Base-by-base conservation (phyloP, 2,888 invertebrate species). In the Dryocosmus kuriphilus region DNA sequence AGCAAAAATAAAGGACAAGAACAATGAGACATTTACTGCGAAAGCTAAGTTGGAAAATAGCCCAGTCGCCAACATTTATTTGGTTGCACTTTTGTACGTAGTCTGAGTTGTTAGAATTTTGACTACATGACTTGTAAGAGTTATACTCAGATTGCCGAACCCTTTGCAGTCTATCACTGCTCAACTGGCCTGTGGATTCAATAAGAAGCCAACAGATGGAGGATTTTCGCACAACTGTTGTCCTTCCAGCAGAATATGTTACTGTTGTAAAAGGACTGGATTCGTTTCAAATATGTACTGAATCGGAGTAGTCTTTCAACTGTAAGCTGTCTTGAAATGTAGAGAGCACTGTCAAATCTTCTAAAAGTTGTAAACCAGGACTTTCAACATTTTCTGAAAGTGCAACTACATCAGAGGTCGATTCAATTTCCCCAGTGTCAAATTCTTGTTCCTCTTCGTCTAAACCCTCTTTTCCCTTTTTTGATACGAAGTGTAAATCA, bases 161-260 rank as follows among this genome's bases (percentile, higher is more conserved):
- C 27, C 30, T 61, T 19, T 61, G 60, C 16, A 61, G 16, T 22
- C 60, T 24, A 19, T 79, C 75, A 55, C 75, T 75, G 38, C 77
- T 79, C 24, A 79, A 16, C 51, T 65, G 74, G 24, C 14, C 19
- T 16, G 16, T 65, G 3, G 8, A 35, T 51, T 67, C 51, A 55
- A 74, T 76, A 24, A 55, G 27, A 22, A 57, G 8, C 76, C 76
- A 79, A 74, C 75, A 76, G 22, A 73, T 55, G 5, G 63, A 65
- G 9, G 75, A 77, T 55, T 79, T 79, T 71, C 77, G 41, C 7
- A 75, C 77, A 30, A 77, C 55, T 9, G 55, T 57, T 38, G 11
- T 38, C 51, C 73, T 63, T 22, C 55, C 73, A 27, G 38, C 16
- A 51, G 55, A 73, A 46, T 73, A 24, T 55, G 4, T 51, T 30